Evolutionary conservation across 1,140 invertebrate genomes (phyloP).

Genomic region (Druon quercuslanigerum): DNA sequence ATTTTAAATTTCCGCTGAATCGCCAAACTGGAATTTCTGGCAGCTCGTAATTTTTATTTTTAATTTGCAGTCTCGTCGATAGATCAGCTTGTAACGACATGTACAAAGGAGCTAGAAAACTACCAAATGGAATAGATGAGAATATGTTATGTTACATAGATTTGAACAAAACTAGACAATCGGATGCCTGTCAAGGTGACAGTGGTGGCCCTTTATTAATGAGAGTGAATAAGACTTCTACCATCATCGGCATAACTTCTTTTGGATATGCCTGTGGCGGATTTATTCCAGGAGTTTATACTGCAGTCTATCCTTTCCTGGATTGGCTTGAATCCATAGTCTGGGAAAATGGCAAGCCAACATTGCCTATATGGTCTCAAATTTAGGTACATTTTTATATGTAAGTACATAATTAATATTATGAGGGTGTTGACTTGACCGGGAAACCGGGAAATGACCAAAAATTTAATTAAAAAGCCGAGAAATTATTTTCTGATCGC

Average conservation of each 20-base stretch:
- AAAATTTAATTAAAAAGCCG: too few relatives aligned
- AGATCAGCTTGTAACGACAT: conserved; percentile 43
- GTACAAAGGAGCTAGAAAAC: conserved; percentile 48
- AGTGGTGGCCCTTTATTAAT: conserved; percentile 83
- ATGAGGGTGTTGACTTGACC: too few relatives aligned
- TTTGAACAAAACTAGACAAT: conserved; percentile 47
- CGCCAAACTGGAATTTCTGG: background rate
- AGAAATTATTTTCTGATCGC: too few relatives aligned
- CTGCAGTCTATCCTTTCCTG: conserved; percentile 81
- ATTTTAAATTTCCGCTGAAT: too few relatives aligned
- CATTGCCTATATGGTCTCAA: too few relatives aligned
- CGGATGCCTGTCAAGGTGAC: conserved; percentile 84
- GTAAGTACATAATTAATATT: too few relatives aligned
- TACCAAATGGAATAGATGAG: conserved; percentile 54
- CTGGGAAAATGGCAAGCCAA: conserved; percentile 73
- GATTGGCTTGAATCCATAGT: conserved; percentile 85
- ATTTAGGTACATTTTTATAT: too few relatives aligned
- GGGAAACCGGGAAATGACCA: too few relatives aligned
- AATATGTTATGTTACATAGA: conserved; percentile 63
- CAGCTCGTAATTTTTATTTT: conserved; percentile 4
- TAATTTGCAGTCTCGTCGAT: conserved; percentile 47
- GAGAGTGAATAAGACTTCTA: conserved; percentile 39
- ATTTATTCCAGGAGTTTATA: conserved; percentile 82
- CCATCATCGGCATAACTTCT: conserved; percentile 82
- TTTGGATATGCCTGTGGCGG: conserved; percentile 82